Evolutionary conservation across 2,888 invertebrate species (phyloP).

Genomic region (Eudemis profundana): DNA sequence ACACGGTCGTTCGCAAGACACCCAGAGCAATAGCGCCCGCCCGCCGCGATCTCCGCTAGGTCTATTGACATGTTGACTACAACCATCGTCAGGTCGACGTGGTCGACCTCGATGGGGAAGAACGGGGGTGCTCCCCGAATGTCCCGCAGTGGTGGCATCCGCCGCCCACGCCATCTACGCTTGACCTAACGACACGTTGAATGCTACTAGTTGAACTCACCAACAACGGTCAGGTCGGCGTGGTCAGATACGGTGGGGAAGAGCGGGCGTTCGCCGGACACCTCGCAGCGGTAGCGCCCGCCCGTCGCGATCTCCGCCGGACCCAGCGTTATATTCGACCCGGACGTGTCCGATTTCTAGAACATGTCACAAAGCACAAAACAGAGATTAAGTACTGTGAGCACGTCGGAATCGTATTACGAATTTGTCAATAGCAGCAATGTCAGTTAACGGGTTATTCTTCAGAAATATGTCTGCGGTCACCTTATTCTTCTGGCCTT

Average conservation of each 20-base stretch:
- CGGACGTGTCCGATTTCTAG: slow-evolving; percentile 84
- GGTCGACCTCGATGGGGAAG: slow-evolving; percentile 13
- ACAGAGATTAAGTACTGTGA: too few relatives aligned
- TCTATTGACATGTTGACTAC: slow-evolving; percentile 67
- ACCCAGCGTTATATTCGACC: slow-evolving; percentile 84
- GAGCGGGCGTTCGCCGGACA: slow-evolving; percentile 89
- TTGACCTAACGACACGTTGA: not conserved
- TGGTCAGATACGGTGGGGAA: slow-evolving; percentile 89
- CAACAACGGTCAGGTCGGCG: slow-evolving; percentile 88
- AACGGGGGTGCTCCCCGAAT: slow-evolving; percentile 88
- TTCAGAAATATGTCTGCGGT: too few relatives aligned
- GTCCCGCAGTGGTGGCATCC: slow-evolving; percentile 52
- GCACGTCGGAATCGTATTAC: too few relatives aligned
- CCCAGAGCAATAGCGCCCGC: too few relatives aligned
- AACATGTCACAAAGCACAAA: slow-evolving; percentile 26
- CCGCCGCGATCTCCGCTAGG: too few relatives aligned
- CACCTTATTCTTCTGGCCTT: too few relatives aligned
- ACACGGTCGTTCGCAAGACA: too few relatives aligned
- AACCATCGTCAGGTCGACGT: slow-evolving; percentile 53
- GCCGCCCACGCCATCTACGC: not conserved
- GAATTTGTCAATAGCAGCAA: too few relatives aligned
- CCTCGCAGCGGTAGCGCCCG: slow-evolving; percentile 90
- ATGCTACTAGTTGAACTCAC: slow-evolving; percentile 69
- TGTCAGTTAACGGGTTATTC: too few relatives aligned
- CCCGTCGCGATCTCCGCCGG: slow-evolving; percentile 86